Percentiles rank a stretch among this genome's conserved stretches.
Conservation (phyloP, 2,113 vertebrate genomes). For the Arizona elegans region DNA sequence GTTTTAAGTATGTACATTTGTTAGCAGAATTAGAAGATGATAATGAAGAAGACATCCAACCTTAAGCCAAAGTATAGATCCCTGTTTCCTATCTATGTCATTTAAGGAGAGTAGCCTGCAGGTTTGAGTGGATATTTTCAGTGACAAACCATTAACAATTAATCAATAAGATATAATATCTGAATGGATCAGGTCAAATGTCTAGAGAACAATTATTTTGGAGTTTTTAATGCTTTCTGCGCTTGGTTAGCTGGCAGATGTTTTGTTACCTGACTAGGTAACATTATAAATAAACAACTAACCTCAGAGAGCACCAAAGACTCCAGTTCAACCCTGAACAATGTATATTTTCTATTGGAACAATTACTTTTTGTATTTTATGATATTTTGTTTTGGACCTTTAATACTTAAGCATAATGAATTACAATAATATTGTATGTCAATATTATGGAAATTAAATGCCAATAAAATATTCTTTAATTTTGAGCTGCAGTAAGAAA, state of each 20-base stretch:
- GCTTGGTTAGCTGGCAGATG: not conserved
- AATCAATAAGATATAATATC: not conserved
- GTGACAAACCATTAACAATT: not conserved
- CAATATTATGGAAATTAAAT: not conserved
- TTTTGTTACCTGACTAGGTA: not conserved
- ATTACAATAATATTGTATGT: not conserved
- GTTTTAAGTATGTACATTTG: not conserved
- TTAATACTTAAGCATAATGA: not conserved
- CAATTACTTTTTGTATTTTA: not conserved
- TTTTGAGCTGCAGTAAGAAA: not conserved
- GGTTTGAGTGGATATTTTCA: not conserved
- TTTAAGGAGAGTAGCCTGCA: not conserved
- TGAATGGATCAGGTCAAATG: not conserved
- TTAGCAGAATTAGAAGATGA: not conserved
- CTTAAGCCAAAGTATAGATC: not conserved
- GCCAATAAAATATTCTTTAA: not conserved
- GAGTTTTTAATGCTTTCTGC: not conserved
- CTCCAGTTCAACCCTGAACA: not conserved
- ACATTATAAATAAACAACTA: not conserved
- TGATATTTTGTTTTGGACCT: not conserved
- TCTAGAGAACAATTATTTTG: not conserved
- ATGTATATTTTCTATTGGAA: not conserved
- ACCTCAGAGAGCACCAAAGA: not conserved
- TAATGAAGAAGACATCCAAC: not conserved
- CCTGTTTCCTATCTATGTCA: not conserved